Base-by-base conservation (phyloP, 2,888 invertebrate genomes). In the Rotaria macrura region DNA sequence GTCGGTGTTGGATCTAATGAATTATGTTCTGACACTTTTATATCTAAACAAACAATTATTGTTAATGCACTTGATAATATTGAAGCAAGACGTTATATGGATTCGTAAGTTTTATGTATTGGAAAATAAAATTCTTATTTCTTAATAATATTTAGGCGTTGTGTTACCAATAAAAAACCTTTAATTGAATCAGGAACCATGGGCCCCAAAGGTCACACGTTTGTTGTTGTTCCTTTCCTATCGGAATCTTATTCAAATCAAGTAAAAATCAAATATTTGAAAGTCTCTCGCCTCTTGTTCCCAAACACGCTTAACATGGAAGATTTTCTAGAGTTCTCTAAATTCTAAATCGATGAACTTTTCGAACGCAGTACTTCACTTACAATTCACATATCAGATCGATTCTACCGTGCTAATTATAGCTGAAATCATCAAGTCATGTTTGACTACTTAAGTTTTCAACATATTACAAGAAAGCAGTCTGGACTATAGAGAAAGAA, bases 61-160 rank as follows among this genome's bases (percentile, higher is more conserved):
- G 89, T 91, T 25, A 91, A 91, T 88, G 91, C 91, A 25, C 87
- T 91, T 83, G 91, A 91, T 87, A 91, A 91, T 87, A 88, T 91
- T 5, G 90, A 90, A 86, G 91, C 91, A 12, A 87, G 91, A 40
- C 87, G 89, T 87, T 91, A 91, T 87, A 89, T 91, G 87, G 91
- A 91, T 88, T 89, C 89, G 90, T 90, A 87, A 57, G 87, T 54
- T 23, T 52, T 17, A 12, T 17, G 47, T 57, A 55, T 10, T 10
- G 12, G 25, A 57, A 10, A 47, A 84, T 17, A 34, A 38, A 34
- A 54, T 54, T 9, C 14, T 25, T 54, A 5, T 54, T 17, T 1
- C 20, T 52, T 52, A 2, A 25, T 25, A 54, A 65, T 65, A 17
- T 88, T 17, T 84, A 90, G 90, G 85, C 90, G 91, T 10, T 91